A percentile compares a stretch with the other conserved stretches of the same genome.
phyloP scores from a whole-genome alignment of 2,888 invertebrate genomes.

The Spatulosminthurus flaviceps region DNA sequence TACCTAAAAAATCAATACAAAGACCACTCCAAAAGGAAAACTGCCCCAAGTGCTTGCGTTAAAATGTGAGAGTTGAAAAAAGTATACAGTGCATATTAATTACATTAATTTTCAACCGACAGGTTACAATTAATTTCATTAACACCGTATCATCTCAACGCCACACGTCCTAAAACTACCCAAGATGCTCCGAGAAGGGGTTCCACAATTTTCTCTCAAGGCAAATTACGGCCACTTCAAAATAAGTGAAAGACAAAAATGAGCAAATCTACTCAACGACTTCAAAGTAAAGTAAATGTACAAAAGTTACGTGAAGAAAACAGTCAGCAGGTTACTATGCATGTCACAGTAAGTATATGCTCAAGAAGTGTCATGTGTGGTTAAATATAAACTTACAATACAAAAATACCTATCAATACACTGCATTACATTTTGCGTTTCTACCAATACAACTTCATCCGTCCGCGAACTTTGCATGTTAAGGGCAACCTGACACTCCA shows the following conservation, averaged over 20 bases:
- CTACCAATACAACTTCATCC: too few relatives aligned
- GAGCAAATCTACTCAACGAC: background rate
- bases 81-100: background rate
- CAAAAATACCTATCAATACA: too few relatives aligned
- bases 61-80: slow-evolving; percentile 7
- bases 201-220: background rate
- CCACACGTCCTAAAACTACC: background rate
- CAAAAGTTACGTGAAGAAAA: too few relatives aligned
- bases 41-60: background rate
- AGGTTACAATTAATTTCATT: background rate
- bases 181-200: background rate
- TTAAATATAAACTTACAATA: too few relatives aligned
- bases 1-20: background rate
- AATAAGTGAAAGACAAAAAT: background rate
- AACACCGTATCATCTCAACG: background rate
- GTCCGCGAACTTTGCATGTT: too few relatives aligned
- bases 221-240: slow-evolving; percentile 12
- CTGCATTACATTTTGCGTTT: too few relatives aligned
- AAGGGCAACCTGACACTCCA: slow-evolving; percentile 20
- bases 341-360: too few relatives aligned
- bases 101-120: background rate
- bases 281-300: too few relatives aligned
- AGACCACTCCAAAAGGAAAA: background rate
- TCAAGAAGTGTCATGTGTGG: too few relatives aligned
- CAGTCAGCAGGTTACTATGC: too few relatives aligned